Evolutionary conservation across 2,113 vertebrate genomes (phyloP).

Genomic region (Pterocles gutturalis): DNA sequence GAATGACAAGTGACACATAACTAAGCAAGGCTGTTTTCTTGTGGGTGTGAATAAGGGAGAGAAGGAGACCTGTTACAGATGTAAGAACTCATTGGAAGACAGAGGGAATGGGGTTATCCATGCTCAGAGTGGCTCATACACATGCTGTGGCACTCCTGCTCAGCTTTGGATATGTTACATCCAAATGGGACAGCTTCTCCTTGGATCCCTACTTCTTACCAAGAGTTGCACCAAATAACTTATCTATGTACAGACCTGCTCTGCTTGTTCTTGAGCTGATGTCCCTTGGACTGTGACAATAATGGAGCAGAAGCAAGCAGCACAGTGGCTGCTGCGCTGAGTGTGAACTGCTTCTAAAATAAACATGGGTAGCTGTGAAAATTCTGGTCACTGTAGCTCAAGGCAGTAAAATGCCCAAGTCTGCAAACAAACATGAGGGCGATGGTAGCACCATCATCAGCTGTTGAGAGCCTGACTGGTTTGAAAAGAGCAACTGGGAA

Average conservation of each 20-base stretch:
- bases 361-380: neutral
- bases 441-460: neutral
- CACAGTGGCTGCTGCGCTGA: neutral
- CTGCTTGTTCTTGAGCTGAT: neutral
- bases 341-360: neutral
- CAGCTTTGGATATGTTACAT: neutral
- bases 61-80: neutral
- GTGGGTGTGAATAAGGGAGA: neutral
- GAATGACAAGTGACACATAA: neutral
- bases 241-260: neutral
- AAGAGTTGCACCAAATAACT: neutral
- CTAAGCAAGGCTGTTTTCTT: neutral
- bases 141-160: neutral
- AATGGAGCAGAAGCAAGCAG: neutral
- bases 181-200: neutral
- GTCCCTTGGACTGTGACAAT: neutral
- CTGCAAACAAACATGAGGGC: neutral
- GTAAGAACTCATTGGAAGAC: neutral
- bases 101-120: neutral
- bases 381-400: neutral
- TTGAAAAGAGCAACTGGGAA: neutral
- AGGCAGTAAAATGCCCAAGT: neutral
- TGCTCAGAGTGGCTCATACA: neutral
- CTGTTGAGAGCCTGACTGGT: neutral
- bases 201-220: neutral